Conservation (phyloP, 1,140 invertebrate genomes). For the Achroia grisella region DNA sequence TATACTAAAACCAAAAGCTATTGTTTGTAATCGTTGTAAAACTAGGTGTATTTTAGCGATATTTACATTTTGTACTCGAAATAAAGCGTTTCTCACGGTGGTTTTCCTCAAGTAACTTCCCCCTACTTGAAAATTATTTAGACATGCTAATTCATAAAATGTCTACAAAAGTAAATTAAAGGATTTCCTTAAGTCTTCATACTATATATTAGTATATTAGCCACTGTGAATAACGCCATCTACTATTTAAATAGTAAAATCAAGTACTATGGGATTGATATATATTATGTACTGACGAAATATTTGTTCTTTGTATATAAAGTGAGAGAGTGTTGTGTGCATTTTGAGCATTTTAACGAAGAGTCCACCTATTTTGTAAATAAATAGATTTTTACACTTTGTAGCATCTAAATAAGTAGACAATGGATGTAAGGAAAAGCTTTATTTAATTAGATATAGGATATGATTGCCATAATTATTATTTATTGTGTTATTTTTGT, state of each 20-base stretch:
- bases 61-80: too few relatives aligned
- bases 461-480: constrained; percentile 54
- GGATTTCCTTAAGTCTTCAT: too few relatives aligned
- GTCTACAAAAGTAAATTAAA: too few relatives aligned
- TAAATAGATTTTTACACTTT: constrained; percentile 68
- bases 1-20: constrained; percentile 51
- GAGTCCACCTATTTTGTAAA: constrained; percentile 73
- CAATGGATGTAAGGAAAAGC: constrained; percentile 35
- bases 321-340: constrained; percentile 54
- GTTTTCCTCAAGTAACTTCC: too few relatives aligned
- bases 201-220: not conserved
- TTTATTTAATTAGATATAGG: constrained; percentile 49
- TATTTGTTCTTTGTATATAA: constrained; percentile 25
- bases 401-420: constrained; percentile 37
- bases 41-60: too few relatives aligned
- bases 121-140: too few relatives aligned
- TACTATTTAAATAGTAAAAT: not conserved
- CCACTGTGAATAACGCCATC: not conserved
- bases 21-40: constrained; percentile 14
- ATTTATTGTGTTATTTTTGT: constrained; percentile 12
- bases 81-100: too few relatives aligned
- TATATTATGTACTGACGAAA: constrained; percentile 21
- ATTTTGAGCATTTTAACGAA: constrained; percentile 64
- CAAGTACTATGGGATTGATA: constrained; percentile 10
- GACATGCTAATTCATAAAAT: too few relatives aligned